Evolutionary conservation across 2,888 invertebrate species (phyloP).

Genomic region (Pterostichus niger): DNA sequence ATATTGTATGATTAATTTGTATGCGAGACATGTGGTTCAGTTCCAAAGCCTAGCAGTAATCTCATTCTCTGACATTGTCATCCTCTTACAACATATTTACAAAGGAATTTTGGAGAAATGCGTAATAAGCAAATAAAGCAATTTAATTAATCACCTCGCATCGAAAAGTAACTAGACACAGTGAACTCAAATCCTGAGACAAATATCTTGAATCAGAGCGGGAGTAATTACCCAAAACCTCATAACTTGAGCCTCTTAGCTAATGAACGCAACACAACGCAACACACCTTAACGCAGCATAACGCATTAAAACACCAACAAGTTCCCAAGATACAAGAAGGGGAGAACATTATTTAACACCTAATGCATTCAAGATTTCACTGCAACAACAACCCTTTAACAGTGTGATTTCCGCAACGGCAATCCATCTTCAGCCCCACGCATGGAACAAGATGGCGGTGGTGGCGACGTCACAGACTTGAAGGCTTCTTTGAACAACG

Average conservation of each 20-base stretch:
- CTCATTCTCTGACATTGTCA: slow-evolving; percentile 12
- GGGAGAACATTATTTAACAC: not conserved
- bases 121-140: slow-evolving; percentile 37
- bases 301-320: not conserved
- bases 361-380: too few species aligned
- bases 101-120: not conserved
- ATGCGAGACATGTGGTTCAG: not conserved
- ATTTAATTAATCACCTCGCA: slow-evolving; percentile 26
- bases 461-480: slow-evolving; percentile 13
- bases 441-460: slow-evolving; percentile 27
- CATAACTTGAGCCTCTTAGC: slow-evolving; percentile 21
- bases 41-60: not conserved
- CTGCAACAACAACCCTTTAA: not conserved
- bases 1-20: too few species aligned
- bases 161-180: slow-evolving; percentile 19
- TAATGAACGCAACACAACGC: not conserved
- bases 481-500: slow-evolving; percentile 28
- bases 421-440: not conserved
- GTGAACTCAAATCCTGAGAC: slow-evolving; percentile 3
- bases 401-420: not conserved
- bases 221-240: slow-evolving; percentile 11
- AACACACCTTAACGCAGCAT: not conserved
- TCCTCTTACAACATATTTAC: slow-evolving; percentile 2
- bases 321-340: not conserved
- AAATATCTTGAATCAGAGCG: not conserved